Percentiles rank a stretch among this genome's conserved stretches.
phyloP scores from a whole-genome alignment of 2,113 vertebrate species.

The Oenanthe melanoleuca region DNA sequence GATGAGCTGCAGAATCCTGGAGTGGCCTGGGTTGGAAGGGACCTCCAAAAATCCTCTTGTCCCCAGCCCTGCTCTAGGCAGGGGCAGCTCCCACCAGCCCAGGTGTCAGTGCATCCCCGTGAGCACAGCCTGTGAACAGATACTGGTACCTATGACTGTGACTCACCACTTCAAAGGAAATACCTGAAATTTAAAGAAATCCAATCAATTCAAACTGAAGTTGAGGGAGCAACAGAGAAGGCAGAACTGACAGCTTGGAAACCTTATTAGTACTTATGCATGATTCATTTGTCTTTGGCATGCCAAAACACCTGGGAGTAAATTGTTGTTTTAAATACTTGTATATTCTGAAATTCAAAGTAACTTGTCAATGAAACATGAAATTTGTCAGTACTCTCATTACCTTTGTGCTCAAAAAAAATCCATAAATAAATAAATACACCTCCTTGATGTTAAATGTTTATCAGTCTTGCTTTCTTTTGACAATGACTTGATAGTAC shows the following conservation, averaged over 20 bases:
- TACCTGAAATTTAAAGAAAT: neutral
- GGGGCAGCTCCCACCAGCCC: neutral
- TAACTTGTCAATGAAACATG: constrained; percentile 63
- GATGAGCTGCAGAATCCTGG: neutral
- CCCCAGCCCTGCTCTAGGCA: neutral
- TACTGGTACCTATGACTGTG: neutral
- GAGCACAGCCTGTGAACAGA: neutral
- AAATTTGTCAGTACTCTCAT: constrained; percentile 38
- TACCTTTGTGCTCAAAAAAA: neutral
- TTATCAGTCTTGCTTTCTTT: neutral
- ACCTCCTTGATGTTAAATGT: neutral
- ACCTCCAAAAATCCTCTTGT: neutral
- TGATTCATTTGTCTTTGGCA: neutral
- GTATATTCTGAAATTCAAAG: constrained; percentile 69
- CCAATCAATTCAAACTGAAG: neutral
- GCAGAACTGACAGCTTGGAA: neutral
- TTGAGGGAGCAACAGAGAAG: neutral
- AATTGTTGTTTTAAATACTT: constrained; percentile 61
- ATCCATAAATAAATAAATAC: constrained; percentile 9
- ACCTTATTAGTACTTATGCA: neutral
- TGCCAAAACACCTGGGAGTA: constrained; percentile 30
- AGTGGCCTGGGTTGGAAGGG: neutral
- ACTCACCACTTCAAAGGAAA: neutral
- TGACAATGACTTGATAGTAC: constrained; percentile 38
- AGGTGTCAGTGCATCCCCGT: neutral